Conservation (phyloP, 2,797 vertebrate species). For the Perdix hodgsoniae region DNA sequence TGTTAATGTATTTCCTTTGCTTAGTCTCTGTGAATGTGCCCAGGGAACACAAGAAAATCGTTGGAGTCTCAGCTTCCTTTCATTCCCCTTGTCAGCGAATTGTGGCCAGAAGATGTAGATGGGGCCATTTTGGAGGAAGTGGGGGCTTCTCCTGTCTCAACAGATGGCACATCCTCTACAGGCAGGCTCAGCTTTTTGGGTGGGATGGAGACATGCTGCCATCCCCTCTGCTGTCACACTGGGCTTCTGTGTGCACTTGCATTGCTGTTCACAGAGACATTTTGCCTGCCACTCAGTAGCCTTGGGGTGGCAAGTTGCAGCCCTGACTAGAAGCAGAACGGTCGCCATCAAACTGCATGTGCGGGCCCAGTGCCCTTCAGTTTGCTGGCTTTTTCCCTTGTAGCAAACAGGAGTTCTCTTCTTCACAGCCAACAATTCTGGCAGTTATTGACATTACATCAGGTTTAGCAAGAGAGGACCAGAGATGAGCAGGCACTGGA, state of each 20-base stretch:
- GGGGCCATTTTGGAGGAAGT: not conserved
- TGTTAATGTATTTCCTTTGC: conserved; percentile 54
- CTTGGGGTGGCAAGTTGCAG: not conserved
- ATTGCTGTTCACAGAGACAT: not conserved
- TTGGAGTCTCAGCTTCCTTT: conserved; percentile 23
- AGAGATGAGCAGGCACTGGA: not conserved
- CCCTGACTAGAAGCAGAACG: not conserved
- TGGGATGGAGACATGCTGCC: not conserved
- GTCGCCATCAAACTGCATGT: not conserved
- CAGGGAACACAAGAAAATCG: not conserved
- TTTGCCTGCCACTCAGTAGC: not conserved
- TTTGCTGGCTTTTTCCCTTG: not conserved
- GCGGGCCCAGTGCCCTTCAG: not conserved
- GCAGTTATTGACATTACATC: not conserved
- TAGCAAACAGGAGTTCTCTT: not conserved
- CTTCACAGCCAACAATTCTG: not conserved
- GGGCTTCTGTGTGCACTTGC: not conserved
- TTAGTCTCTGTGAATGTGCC: not conserved
- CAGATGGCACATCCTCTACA: not conserved
- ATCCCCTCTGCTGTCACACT: no score
- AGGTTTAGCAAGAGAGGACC: not conserved
- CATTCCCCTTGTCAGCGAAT: not conserved
- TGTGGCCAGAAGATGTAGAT: not conserved
- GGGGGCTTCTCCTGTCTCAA: not conserved
- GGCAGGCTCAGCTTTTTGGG: not conserved